Base-by-base conservation (phyloP, 2,113 vertebrate species). In the Acrocephalus arundinaceus region DNA sequence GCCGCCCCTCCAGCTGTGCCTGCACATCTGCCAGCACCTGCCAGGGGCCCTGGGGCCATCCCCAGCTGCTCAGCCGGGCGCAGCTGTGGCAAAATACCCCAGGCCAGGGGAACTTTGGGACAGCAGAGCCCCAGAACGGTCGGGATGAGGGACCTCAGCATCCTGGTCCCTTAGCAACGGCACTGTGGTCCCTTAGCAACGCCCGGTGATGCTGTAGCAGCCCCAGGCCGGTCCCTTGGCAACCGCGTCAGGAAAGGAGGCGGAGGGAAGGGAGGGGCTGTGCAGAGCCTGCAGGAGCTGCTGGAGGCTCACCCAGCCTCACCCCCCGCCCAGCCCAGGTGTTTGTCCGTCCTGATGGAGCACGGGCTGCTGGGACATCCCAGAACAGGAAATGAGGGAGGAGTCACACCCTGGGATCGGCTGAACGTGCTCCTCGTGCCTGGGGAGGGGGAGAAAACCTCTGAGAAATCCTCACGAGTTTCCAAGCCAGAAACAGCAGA, bases 151-250 rank as follows among this genome's bases (percentile, higher is more conserved):
- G 70, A 85, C 58, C 45, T 90, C 74, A 30, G 75, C 71, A 92
- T 93, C 88, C 31, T 0, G 12, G 35, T 85, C 81, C 95, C 78
- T 19, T 96, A 72, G 93, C 93, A 90, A 96, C 96, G 0, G 0
- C 76, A 23, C 31, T 21, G 33, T 54, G 41, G 71, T 93, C 91
- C 88, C 71, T 8, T 91, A 77, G 93, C 89, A 92, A 95, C 87
- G 0, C 73, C 3, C 9, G 21, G 23, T 7, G 71, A 27, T 73
- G 71, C 71, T 45, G 52, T 11, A 57, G 71, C 52, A 57, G 71
- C 13, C 52, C 11, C 72, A 21, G 57, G 54, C 41, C 30, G 46
- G 45, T 18, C 45, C 45, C 45, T 58, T 46, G 84, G 96, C 96
- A 96, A 92, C 94, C 51, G 43, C 4, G 31, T 62, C 77, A 57